Conservation (phyloP, 2,797 vertebrate species). For the Etheostoma perlongum region DNA sequence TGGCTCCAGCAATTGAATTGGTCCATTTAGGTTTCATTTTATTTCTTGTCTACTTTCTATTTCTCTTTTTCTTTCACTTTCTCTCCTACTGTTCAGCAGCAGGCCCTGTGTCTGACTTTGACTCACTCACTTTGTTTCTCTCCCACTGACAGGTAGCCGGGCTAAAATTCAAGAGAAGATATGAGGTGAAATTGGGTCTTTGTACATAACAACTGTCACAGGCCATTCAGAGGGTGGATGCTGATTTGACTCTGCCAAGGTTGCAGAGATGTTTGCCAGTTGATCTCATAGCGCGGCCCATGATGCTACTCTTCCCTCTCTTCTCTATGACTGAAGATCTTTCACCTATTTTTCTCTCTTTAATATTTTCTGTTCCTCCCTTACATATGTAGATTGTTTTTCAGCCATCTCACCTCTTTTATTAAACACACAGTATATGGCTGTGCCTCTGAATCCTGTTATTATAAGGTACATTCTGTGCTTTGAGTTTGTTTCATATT, state of each 20-base stretch:
- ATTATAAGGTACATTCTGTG: slow-evolving; percentile 68
- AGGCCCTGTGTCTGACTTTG: slow-evolving; percentile 48
- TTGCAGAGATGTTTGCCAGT: slow-evolving; percentile 67
- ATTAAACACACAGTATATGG: slow-evolving; percentile 52
- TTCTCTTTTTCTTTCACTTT: slow-evolving; percentile 61
- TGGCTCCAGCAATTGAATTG: slow-evolving; percentile 73
- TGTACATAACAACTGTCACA: slow-evolving; percentile 70
- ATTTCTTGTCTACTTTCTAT: slow-evolving; percentile 69
- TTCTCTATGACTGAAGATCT: slow-evolving; percentile 31
- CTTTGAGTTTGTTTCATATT: slow-evolving; percentile 74
- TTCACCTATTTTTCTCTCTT: slow-evolving; percentile 22
- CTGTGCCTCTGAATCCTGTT: slow-evolving; percentile 46
- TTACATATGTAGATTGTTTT: slow-evolving; percentile 39
- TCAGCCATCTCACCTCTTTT: slow-evolving; percentile 46
- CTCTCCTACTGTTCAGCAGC: slow-evolving; percentile 61
- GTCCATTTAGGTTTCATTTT: slow-evolving; percentile 81
- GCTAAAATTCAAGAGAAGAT: slow-evolving; percentile 65
- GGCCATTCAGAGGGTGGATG: slow-evolving; percentile 49
- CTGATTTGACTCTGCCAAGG: slow-evolving; percentile 67
- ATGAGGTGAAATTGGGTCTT: slow-evolving; percentile 68
- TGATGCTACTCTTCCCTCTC: slow-evolving; percentile 50
- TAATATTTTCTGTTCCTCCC: slow-evolving; percentile 24
- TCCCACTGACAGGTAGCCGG: slow-evolving; percentile 63
- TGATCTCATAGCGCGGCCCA: slow-evolving; percentile 65
- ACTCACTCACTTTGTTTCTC: slow-evolving; percentile 61